Base-by-base conservation (phyloP, 37 sponge, comb jelly and placozoan species). In the Petrosia ficiformis region DNA sequence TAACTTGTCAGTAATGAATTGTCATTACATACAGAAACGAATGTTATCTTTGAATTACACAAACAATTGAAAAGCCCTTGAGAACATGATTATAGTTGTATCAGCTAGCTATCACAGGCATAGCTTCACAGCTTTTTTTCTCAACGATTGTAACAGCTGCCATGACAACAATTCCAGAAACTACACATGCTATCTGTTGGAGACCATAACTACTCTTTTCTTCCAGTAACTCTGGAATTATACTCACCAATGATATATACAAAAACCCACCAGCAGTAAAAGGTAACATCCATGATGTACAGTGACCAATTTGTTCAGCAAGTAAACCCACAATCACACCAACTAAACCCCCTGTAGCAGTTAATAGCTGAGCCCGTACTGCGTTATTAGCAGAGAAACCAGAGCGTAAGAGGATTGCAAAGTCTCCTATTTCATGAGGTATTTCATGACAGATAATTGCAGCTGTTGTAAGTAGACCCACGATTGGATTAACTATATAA, bases 341-440 rank as follows among this genome's bases (percentile, higher is more conserved):
- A 25, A 91, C 68, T 31, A 95, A n/a, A 3, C 94, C 95, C 14
- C 95, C 92, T 65, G 64, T 70, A 4, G 95, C 77, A 11, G 95
- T 95, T 0, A 80, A 29, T 40, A 91, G 1, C 68, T 95, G 95
- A 16, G 95, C 95, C 38, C 79, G 84, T 40, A 89, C 89, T 14
- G 95, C 95, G 30, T 72, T 74, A 78, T 69, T 68, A 31, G 35
- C 28, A 48, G 56, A 63, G 57, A 95, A 95, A 19, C 95, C 95
- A 59, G 95, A 90, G 61, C 74, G 88, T 33, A 95, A 57, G 57
- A 92, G 84, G 29, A 95, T 85, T n/a, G 90, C 94, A 92, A 96
- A 92, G 77, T 96, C 91, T 10, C 97, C 95, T 14, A 96, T 76
- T 64, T 96, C 97, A 71, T 96, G 97, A 31, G 97, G 97, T 21